Conservation (phyloP, 2,113 vertebrate species). For the Brienomyrus longianalis region DNA sequence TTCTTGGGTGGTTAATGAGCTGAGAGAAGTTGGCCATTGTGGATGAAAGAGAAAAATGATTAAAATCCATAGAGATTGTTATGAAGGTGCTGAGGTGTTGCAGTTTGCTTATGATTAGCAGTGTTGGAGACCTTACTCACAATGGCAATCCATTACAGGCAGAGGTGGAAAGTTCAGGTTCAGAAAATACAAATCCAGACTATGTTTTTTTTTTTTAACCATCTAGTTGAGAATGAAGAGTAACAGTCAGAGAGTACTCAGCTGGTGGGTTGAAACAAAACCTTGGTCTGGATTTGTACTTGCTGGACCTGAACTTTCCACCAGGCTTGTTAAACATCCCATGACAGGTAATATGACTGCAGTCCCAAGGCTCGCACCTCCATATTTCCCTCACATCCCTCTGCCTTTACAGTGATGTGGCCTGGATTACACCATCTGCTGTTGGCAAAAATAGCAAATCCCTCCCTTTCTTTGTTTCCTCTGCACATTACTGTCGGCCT, state of each 20-base stretch:
- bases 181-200: no score
- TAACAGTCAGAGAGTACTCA: no score
- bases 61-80: not conserved
- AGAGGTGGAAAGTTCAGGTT: no score
- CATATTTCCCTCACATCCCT: not conserved
- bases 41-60: not conserved
- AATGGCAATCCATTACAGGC: no score
- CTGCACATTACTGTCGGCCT: not conserved
- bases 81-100: not conserved
- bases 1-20: not conserved
- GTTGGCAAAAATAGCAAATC: not conserved
- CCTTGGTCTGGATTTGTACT: no score
- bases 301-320: no score
- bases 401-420: not conserved
- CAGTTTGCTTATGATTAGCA: not conserved
- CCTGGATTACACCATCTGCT: not conserved
- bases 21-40: not conserved
- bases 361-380: not conserved
- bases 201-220: no score
- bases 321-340: not conserved
- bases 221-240: no score
- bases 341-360: not conserved
- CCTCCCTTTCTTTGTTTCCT: not conserved
- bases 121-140: no score
- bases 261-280: not conserved